Base-by-base conservation (phyloP, 2,888 invertebrate genomes). In the Heliothis peltigera region DNA sequence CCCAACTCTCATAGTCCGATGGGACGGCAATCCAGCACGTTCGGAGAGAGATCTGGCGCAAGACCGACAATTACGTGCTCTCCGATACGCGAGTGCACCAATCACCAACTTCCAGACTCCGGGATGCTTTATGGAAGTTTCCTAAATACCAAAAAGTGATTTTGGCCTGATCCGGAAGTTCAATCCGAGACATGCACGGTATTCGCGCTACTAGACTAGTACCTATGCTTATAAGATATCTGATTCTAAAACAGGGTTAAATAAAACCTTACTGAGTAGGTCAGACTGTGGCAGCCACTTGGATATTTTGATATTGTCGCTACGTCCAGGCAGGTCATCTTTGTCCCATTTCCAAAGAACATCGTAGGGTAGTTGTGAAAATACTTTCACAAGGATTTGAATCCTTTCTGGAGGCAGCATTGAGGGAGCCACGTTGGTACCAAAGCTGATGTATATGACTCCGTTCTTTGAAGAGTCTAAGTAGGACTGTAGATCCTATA, bases 291-390 rank as follows among this genome's bases (percentile, higher is more conserved):
- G 90, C 4, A 92, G 59, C 91, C 91, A 92, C 70, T 89, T 89
- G 0, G 76, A 79, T 63, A 90, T 84, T 52, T 67, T 86, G 2
- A 92, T 86, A 59, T 92, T 92, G 0, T 79, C 57, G 2, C 85
- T 70, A 7, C 73, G 70, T 8, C 82, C 85, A 2, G 84, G 82
- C 4, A 91, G 48, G 10, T 84, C 81, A 28, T 89, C 86, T 4
- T 72, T 75, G 43, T 90, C 88, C 88, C 89, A 92, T 76, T 93
- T 94, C 89, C 89, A 93, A 4, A 94, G 53, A 1, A 95, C 86
- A 43, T 89, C 81, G 64, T 92, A 93, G 0, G 90, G 90, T 18
- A 94, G 65, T 25, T 84, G 71, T 0, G 87, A 85, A 51, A 95
- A 89, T 0, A 84, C 91, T 15, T 78, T 80, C 0, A 89, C 49